Evolutionary conservation across 2,888 invertebrate genomes (phyloP).

Genomic region (Callinectes sapidus): DNA sequence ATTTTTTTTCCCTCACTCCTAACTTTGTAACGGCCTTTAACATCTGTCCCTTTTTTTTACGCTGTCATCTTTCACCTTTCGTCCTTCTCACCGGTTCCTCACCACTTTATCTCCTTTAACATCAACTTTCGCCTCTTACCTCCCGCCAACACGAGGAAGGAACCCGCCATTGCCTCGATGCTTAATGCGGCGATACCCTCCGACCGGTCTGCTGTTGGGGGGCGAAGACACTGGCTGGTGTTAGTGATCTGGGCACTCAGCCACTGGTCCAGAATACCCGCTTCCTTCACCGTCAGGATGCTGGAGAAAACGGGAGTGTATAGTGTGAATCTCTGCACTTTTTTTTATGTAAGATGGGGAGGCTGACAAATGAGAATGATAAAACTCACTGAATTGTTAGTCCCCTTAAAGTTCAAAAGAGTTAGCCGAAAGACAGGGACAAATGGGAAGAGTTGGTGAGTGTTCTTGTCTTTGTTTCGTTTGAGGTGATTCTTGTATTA

Average conservation of each 20-base stretch:
- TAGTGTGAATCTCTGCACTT: not conserved
- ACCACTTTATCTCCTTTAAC: not conserved
- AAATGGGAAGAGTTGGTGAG: too few relatives aligned
- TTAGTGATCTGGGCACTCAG: slow-evolving; percentile 47
- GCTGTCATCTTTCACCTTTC: not conserved
- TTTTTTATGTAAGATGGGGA: not conserved
- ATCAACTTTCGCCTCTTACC: slow-evolving; percentile 11
- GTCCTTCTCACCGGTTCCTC: not conserved
- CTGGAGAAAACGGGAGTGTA: not conserved
- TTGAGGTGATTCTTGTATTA: too few relatives aligned
- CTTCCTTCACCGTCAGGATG: slow-evolving; percentile 39
- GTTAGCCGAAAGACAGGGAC: too few relatives aligned
- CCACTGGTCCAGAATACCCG: slow-evolving; percentile 49
- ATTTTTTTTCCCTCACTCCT: not conserved
- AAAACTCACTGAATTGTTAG: too few relatives aligned
- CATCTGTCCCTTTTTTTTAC: not conserved
- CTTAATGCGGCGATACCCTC: slow-evolving; percentile 48
- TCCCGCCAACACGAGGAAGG: slow-evolving; percentile 43
- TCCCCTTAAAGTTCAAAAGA: too few relatives aligned
- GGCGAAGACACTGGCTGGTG: slow-evolving; percentile 54
- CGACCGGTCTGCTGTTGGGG: slow-evolving; percentile 48
- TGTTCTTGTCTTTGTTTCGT: too few relatives aligned
- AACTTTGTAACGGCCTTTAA: not conserved
- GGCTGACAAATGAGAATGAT: too few relatives aligned
- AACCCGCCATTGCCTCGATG: slow-evolving; percentile 25